A percentile compares a stretch with the other conserved stretches of the same genome.
phyloP scores from a whole-genome alignment of 2,888 invertebrate genomes.

The Cacoxenus indagator region DNA sequence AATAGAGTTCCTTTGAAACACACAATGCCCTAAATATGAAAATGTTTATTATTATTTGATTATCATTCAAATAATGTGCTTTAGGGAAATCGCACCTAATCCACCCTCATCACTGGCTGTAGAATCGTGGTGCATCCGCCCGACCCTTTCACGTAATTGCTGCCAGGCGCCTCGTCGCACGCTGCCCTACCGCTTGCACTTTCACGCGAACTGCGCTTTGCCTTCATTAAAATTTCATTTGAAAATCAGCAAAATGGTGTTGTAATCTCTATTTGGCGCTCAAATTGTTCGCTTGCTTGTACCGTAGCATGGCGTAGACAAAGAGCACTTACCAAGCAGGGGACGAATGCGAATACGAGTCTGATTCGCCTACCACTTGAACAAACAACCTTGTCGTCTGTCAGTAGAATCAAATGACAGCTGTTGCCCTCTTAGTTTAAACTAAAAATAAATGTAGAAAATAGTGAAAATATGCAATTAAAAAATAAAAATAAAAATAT shows the following conservation, averaged over 20 bases:
- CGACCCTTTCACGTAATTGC: not conserved
- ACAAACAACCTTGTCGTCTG: conserved; percentile 41
- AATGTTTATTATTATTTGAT: not conserved
- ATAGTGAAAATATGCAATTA: not conserved
- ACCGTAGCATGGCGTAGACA: not conserved
- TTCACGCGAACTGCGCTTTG: not conserved
- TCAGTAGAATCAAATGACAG: conserved; percentile 42
- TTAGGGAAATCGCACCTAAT: not conserved
- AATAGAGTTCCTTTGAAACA: too few relatives aligned
- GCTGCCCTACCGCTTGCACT: not conserved
- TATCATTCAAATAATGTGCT: not conserved
- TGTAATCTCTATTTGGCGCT: conserved; percentile 47
- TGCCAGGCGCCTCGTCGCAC: not conserved
- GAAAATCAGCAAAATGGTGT: conserved; percentile 58
- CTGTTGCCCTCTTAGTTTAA: conserved; percentile 23
- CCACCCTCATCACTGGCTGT: not conserved
- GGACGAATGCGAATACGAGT: not conserved
- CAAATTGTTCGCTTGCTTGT: not conserved
- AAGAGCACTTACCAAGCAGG: not conserved
- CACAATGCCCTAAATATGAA: too few relatives aligned
- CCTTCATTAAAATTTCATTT: conserved; percentile 60
- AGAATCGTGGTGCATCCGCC: not conserved
- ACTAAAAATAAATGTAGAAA: conserved; percentile 15
- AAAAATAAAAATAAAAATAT: not conserved
- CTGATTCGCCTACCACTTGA: conserved; percentile 31